Conservation (phyloP, 2,797 vertebrate genomes). For the Ciconia nigra region DNA sequence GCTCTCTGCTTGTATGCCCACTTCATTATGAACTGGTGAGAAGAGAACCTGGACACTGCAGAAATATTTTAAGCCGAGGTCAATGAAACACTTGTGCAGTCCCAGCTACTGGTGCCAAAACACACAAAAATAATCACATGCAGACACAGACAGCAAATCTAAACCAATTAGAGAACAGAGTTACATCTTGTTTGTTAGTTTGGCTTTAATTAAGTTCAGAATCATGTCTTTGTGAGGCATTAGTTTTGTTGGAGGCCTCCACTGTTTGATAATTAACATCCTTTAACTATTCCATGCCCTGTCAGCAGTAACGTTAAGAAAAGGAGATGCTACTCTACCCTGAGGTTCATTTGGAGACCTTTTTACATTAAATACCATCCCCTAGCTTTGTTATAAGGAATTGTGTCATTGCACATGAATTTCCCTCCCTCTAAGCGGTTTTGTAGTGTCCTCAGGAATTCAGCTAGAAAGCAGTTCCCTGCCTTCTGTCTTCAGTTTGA, state of each 20-base stretch:
- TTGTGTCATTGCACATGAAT: neutral
- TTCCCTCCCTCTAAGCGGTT: neutral
- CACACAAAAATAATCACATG: neutral
- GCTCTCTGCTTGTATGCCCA: neutral
- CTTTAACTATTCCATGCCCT: neutral
- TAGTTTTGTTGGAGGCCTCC: neutral
- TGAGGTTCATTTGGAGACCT: neutral
- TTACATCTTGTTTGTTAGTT: neutral
- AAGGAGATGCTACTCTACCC: neutral
- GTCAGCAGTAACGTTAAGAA: neutral
- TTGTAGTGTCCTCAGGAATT: neutral
- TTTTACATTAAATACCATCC: neutral
- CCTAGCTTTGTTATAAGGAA: neutral
- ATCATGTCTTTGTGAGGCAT: neutral
- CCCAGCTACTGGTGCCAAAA: neutral
- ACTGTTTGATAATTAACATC: slow-evolving; percentile 34
- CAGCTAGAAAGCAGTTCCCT: neutral
- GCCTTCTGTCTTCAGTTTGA: neutral
- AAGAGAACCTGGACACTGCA: neutral
- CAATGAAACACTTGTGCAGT: neutral
- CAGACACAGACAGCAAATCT: neutral
- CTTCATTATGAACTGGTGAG: neutral
- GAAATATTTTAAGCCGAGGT: neutral
- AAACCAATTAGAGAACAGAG: neutral
- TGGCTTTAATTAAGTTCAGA: slow-evolving; percentile 12